Conservation (phyloP, 2,888 invertebrate genomes). For the Eilema caniola region DNA sequence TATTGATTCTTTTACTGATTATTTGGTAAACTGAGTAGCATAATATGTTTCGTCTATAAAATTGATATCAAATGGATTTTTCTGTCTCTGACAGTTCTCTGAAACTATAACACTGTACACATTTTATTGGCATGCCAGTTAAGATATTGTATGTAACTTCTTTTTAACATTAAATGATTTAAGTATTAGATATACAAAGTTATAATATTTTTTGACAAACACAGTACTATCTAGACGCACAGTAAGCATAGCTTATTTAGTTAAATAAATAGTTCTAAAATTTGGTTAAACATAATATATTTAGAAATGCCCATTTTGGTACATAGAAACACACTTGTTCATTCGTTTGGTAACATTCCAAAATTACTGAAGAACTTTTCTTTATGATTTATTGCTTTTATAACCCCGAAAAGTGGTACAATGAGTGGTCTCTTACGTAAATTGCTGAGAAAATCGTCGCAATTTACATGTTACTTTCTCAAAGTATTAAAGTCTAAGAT, state of each 20-base stretch:
- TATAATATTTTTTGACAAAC: too few species aligned
- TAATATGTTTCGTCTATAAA: neutral
- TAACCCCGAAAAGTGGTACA: conserved; percentile 1
- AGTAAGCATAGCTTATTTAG: too few species aligned
- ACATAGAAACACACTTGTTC: too few species aligned
- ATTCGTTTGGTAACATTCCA: neutral
- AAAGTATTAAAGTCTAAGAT: too few species aligned
- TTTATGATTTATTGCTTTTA: neutral
- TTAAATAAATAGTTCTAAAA: too few species aligned
- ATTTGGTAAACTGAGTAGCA: neutral
- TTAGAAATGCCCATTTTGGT: too few species aligned
- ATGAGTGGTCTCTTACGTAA: conserved; percentile 2
- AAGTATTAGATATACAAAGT: neutral
- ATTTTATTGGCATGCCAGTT: conserved; percentile 4
- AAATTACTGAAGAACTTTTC: neutral
- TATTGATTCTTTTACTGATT: neutral
- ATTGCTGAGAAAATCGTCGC: neutral
- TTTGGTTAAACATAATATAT: too few species aligned
- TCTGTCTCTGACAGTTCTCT: neutral
- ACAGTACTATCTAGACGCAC: too few species aligned
- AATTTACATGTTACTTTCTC: conserved; percentile 1
- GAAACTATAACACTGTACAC: neutral
- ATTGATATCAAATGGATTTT: neutral
- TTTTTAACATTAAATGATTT: neutral
- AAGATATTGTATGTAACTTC: neutral